Conservation (phyloP, 2,797 vertebrate species). For the Anas bernieri region DNA sequence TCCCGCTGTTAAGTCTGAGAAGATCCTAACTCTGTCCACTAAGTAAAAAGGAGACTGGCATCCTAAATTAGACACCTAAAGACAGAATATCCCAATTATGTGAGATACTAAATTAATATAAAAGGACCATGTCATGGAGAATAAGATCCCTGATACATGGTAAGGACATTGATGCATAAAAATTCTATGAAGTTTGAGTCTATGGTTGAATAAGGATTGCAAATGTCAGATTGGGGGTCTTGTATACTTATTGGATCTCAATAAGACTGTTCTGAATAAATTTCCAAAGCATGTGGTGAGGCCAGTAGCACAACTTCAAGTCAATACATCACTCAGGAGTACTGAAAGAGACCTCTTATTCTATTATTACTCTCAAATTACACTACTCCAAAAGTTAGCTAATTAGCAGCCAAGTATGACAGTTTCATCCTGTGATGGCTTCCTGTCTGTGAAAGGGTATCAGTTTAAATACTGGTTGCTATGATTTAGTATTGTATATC, state of each 20-base stretch:
- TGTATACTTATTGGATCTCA: neutral
- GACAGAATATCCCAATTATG: neutral
- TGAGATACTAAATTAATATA: neutral
- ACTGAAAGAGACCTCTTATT: slow-evolving; percentile 66
- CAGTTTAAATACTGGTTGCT: slow-evolving; percentile 46
- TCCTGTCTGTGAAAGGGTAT: slow-evolving; percentile 63
- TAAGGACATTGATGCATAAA: neutral
- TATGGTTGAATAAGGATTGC: neutral
- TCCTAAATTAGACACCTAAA: neutral
- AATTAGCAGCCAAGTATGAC: slow-evolving; percentile 67
- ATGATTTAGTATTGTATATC: slow-evolving; percentile 36
- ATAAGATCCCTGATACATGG: neutral
- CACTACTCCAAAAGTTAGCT: slow-evolving; percentile 46
- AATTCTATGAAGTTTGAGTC: neutral
- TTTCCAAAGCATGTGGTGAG: neutral
- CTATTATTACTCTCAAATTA: slow-evolving; percentile 64
- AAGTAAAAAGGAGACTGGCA: neutral
- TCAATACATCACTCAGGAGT: slow-evolving; percentile 56
- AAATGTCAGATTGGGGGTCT: neutral
- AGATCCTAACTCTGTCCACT: neutral
- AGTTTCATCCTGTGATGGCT: slow-evolving; percentile 59
- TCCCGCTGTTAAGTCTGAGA: neutral
- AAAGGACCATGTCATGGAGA: neutral
- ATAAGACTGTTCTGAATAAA: neutral
- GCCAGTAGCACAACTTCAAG: slow-evolving; percentile 51